Conservation (phyloP, 2,797 vertebrate genomes). For the Parauchenoglanis punctatus region DNA sequence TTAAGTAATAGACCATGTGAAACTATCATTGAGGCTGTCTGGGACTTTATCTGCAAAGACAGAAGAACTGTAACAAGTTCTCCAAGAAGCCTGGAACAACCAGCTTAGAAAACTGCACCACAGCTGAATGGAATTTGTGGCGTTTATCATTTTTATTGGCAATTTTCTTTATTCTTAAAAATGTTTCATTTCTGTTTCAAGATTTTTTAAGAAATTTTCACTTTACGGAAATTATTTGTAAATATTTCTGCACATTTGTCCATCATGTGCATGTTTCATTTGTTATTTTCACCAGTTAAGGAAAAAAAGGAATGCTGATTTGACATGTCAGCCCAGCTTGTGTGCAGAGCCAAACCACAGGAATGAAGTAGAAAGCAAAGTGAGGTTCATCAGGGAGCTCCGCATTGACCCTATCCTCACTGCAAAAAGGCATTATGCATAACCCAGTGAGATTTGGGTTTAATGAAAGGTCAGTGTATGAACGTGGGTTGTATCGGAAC, state of each 20-base stretch:
- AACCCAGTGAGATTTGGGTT: conserved; percentile 65
- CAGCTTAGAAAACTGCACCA: not conserved
- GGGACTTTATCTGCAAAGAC: not conserved
- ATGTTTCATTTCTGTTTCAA: not conserved
- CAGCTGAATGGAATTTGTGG: not conserved
- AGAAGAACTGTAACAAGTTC: not conserved
- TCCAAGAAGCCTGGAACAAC: not conserved
- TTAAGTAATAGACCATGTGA: not conserved
- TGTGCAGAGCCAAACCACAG: conserved; percentile 56
- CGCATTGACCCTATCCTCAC: conserved; percentile 32
- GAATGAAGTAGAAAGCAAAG: conserved; percentile 39
- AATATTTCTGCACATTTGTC: not conserved
- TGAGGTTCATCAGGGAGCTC: conserved; percentile 54
- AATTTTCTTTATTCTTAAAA: not conserved
- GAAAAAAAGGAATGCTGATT: conserved; percentile 47
- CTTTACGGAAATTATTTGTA: not conserved
- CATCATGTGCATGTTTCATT: not conserved
- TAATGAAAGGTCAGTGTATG: conserved; percentile 61
- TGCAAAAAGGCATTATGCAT: conserved; percentile 28
- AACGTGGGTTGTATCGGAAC: conserved; percentile 59
- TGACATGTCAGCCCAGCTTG: conserved; percentile 59
- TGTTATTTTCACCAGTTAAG: conserved; percentile 5
- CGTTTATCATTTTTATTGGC: not conserved
- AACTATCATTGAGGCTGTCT: not conserved
- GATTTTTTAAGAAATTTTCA: not conserved